Evolutionary conservation across 92 coral and sea anemone genomes (phyloP).

Genomic region (Phenganax subtilis): DNA sequence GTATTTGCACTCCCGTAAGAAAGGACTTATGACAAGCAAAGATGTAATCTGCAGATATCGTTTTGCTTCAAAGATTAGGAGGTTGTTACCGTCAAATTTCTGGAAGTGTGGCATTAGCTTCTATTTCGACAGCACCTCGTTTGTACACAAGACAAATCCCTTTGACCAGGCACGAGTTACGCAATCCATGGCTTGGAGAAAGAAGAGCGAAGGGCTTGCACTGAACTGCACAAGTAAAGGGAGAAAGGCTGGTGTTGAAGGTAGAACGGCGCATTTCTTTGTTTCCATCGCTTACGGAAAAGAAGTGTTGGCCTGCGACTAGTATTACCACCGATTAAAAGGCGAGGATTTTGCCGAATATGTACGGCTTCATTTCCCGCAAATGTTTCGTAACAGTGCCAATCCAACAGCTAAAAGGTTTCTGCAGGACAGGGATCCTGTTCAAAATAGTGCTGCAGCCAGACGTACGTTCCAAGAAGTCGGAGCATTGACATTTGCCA

Average conservation of each 20-base stretch:
- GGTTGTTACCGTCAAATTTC: not conserved
- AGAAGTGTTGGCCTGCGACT: conserved; percentile 22
- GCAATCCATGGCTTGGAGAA: conserved; percentile 7
- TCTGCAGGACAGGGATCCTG: conserved; percentile 41
- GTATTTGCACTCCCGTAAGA: not conserved
- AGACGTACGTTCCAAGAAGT: conserved; percentile 29
- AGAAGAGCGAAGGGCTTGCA: not conserved
- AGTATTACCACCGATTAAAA: conserved; percentile 12
- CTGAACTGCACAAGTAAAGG: conserved; percentile 10
- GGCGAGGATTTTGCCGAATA: conserved; percentile 25
- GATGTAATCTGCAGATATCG: not conserved
- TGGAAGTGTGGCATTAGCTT: not conserved
- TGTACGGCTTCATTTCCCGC: conserved; percentile 11
- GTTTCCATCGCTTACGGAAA: conserved; percentile 17
- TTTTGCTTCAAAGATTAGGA: not conserved
- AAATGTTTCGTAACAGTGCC: conserved; percentile 6
- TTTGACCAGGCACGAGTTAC: conserved; percentile 3
- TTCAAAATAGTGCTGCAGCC: conserved; percentile 34
- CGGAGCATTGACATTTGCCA: conserved; percentile 23
- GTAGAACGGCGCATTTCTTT: conserved; percentile 16
- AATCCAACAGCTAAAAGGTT: conserved; percentile 23
- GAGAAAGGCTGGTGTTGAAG: not conserved
- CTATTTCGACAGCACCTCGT: not conserved
- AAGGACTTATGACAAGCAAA: not conserved
- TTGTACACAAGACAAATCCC: not conserved